Evolutionary conservation across 2,113 vertebrate species (phyloP).

Genomic region (Misgurnus anguillicaudatus): DNA sequence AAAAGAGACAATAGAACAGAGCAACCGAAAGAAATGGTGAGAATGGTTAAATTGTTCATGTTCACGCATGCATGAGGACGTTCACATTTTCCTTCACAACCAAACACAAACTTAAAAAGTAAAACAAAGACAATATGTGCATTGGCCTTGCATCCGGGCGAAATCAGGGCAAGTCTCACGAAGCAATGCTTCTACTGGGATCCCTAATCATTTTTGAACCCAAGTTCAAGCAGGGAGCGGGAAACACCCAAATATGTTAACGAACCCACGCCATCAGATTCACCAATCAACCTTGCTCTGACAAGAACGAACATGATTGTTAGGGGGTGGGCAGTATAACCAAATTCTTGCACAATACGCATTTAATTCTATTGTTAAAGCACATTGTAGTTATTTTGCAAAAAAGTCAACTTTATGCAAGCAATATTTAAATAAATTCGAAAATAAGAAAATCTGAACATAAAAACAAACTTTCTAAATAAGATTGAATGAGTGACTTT

Average conservation of each 20-base stretch:
- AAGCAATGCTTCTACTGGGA: neutral
- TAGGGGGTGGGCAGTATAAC: neutral
- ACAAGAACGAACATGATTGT: neutral
- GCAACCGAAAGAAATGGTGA: constrained; percentile 22
- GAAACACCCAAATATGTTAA: neutral
- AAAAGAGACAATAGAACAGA: constrained; percentile 37
- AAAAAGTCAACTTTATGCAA: too few relatives aligned
- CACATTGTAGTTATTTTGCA: constrained; percentile 34
- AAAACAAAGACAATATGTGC: constrained; percentile 19
- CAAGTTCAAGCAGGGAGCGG: neutral
- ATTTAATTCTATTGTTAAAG: neutral
- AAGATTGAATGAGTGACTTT: too few relatives aligned
- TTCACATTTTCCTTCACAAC: constrained; percentile 38
- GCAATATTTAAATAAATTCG: too few relatives aligned
- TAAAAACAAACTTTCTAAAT: too few relatives aligned
- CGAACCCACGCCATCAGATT: neutral
- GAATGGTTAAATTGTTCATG: constrained; percentile 50
- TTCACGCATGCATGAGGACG: constrained; percentile 50
- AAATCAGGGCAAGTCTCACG: constrained; percentile 29
- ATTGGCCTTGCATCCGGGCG: neutral
- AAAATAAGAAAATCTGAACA: too few relatives aligned
- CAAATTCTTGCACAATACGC: neutral
- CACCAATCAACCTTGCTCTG: neutral
- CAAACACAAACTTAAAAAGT: constrained; percentile 43
- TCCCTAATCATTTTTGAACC: constrained; percentile 9